phyloP scores from a whole-genome alignment of 2,113 vertebrate species.

The Potamarius usumacintae region DNA sequence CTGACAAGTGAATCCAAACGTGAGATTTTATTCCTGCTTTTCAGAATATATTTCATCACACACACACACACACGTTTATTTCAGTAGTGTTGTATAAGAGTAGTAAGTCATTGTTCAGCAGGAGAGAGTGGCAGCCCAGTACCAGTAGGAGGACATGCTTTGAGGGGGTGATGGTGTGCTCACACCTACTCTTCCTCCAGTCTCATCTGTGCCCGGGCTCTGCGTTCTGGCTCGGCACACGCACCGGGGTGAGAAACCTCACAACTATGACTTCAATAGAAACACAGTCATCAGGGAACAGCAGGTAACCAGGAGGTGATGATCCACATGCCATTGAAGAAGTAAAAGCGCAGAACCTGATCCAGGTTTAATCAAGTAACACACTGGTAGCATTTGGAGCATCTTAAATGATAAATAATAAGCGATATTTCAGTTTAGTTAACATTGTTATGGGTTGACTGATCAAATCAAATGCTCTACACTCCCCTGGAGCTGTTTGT shows the following conservation, averaged over 20 bases:
- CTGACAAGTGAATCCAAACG: not conserved
- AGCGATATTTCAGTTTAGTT: not conserved
- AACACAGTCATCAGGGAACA: slow-evolving; percentile 46
- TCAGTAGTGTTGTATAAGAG: slow-evolving; percentile 40
- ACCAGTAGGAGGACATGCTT: slow-evolving; percentile 59
- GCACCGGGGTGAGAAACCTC: slow-evolving; percentile 43
- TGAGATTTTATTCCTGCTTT: not conserved
- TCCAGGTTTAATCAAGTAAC: slow-evolving; percentile 1
- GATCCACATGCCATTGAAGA: slow-evolving; percentile 25
- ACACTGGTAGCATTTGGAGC: not conserved
- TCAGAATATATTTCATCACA: not conserved
- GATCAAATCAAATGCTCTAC: not conserved
- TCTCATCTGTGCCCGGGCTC: slow-evolving; percentile 58
- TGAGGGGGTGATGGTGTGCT: slow-evolving; percentile 71
- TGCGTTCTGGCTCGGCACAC: slow-evolving; percentile 53
- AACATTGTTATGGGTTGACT: not conserved
- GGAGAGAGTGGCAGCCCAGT: slow-evolving; percentile 44
- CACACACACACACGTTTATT: slow-evolving; percentile 4
- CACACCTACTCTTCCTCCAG: slow-evolving; percentile 62
- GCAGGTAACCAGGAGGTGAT: slow-evolving; percentile 31
- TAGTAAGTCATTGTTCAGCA: slow-evolving; percentile 54
- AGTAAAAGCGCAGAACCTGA: not conserved
- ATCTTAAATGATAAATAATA: slow-evolving; percentile 3
- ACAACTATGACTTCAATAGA: slow-evolving; percentile 45
- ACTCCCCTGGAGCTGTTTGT: not conserved